Percentiles rank a stretch among this genome's conserved stretches.
These are phyloP conservation scores for Falco concolor DNA, from an alignment of 2,797 vertebrate genomes.

Conservation along the genomic window DNA sequence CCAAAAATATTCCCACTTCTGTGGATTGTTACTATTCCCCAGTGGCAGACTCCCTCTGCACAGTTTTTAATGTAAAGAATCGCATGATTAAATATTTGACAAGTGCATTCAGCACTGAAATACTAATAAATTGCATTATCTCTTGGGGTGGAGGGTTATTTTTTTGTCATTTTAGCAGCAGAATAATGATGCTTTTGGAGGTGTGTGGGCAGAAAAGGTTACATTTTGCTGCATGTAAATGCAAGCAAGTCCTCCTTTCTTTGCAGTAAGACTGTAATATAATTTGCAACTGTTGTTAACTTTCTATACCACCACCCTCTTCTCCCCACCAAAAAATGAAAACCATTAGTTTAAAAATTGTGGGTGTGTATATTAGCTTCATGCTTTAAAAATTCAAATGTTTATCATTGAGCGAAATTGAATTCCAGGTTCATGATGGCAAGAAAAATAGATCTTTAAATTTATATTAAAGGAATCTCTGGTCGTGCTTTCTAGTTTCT, in stretches of 20 bases:
- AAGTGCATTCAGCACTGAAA: slow-evolving; percentile 14
- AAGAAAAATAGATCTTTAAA: background rate
- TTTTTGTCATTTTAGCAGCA: slow-evolving; percentile 26
- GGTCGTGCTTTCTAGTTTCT: background rate
- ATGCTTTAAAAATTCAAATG: background rate
- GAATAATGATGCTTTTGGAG: background rate
- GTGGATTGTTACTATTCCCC: slow-evolving; percentile 7
- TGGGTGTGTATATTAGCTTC: background rate
- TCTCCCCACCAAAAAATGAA: fast-evolving
- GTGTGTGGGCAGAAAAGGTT: background rate
- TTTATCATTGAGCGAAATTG: background rate
- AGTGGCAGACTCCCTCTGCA: background rate
- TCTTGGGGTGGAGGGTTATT: background rate
- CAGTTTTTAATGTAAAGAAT: slow-evolving; percentile 18
- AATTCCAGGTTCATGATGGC: background rate
- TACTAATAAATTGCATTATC: slow-evolving; percentile 22
- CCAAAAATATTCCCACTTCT: background rate
- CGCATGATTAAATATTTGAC: slow-evolving; percentile 37
- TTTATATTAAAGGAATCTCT: background rate
- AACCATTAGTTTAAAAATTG: background rate
- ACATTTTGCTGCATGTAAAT: background rate
- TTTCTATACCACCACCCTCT: background rate
- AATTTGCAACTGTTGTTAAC: background rate
- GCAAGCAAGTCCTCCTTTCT: background rate
- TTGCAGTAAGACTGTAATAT: background rate